These are phyloP conservation scores for Saimiri boliviensis DNA, from an alignment of 2,113 vertebrate genomes.

Conservation along the genomic window DNA sequence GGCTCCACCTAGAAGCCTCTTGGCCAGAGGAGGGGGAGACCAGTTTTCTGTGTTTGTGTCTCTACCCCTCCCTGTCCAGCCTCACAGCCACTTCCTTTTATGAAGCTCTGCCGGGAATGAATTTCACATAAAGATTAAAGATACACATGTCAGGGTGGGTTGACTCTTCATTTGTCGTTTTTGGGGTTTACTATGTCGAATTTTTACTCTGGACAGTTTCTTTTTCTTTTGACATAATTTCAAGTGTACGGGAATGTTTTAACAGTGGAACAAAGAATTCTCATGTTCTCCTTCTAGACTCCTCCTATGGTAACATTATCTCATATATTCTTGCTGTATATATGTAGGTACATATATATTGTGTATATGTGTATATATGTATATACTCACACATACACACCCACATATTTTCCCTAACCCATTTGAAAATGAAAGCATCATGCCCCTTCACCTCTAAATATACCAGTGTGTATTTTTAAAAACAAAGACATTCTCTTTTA, in stretches of 20 bases:
- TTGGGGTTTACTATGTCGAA: neutral
- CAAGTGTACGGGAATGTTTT: neutral
- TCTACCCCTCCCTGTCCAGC: neutral
- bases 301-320: neutral
- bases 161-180: neutral
- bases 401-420: neutral
- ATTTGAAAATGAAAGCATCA: neutral
- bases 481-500: neutral
- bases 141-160: neutral
- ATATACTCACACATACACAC: no score
- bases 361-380: neutral
- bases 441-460: neutral
- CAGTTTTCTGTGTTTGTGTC: neutral
- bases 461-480: neutral
- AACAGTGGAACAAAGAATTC: neutral
- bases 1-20: neutral
- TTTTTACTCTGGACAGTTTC: neutral
- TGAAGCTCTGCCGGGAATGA: neutral
- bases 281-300: neutral
- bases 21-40: neutral
- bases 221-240: slow-evolving; percentile 5
- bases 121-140: neutral
- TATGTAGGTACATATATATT: neutral
- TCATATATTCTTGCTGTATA: neutral
- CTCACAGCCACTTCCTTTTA: neutral